Evolutionary conservation across 2,888 invertebrate species (phyloP), one percentile per base, ranked within the genome.

Genomic region (Cistogaster globosa): DNA sequence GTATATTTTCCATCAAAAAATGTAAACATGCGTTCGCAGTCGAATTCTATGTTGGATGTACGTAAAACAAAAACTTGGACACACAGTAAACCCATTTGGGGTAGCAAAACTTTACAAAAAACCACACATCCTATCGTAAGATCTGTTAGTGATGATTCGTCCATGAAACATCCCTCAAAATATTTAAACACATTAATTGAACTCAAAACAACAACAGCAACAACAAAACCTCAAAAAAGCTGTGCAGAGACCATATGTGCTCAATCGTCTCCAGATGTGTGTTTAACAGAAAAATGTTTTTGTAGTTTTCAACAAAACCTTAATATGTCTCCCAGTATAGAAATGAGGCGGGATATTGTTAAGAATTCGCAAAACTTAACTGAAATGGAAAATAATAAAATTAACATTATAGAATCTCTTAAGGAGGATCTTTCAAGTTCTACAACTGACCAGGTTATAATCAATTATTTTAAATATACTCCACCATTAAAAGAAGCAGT

Each of bases 1-100:
- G 92, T 93, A 0, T 94, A 94, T 0, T 94, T 94, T 60, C 88
- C 86, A n/a, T 78, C 75, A 0, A 80, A 80, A 55, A 72, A 72
- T 53, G 81, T 86, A 12, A 88, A 78, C 78, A 78, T 86, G 32
- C 86, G 84, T 51, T 72, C 87, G 9, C 82, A 80, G 53, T 84
- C 87, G 0, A 87, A 72, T 62, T 83, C 87, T 18, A 83, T 86
- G 58, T 58, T 77, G 3, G 84, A 86, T 71, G 74, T 87, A 68
- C 88, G 88, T 1, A 87, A 87, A 38, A 87, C 88, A 2, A 72
- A 81, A 51, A 90, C 57, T 72, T 32, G 83, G 82, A 42, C 48
- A 58, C 22, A 67, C 67, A 45, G 36, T 18, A 65, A 63, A 18
- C 63, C 77, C 5, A 16, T 60, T 11, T 48, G 63, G 12, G 60